Evolutionary conservation across 1,140 invertebrate species (phyloP).

Genomic region (Drosophila erecta): DNA sequence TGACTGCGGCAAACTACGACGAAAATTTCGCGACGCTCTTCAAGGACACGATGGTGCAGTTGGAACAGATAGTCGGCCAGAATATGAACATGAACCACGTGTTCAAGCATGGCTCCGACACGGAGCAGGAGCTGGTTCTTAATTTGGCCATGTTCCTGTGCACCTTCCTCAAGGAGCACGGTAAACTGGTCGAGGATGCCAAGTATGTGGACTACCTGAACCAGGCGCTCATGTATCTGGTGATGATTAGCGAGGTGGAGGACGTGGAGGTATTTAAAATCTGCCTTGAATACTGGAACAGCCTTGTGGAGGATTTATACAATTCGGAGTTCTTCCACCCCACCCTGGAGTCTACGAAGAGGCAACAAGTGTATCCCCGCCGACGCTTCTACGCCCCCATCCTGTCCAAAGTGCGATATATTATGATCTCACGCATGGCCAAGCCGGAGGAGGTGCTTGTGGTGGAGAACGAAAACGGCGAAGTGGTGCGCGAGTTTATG

Average conservation of each 20-base stretch:
- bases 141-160: slow-evolving; percentile 99
- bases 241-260: slow-evolving; percentile 99
- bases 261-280: slow-evolving; percentile 99
- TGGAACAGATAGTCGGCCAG: slow-evolving; percentile 96
- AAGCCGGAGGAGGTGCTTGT: slow-evolving; percentile 99
- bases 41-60: slow-evolving; percentile 94
- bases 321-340: slow-evolving; percentile 88
- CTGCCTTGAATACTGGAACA: slow-evolving; percentile 99
- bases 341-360: slow-evolving; percentile 81
- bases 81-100: slow-evolving; percentile 97
- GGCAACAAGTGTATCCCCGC: slow-evolving; percentile 84
- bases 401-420: slow-evolving; percentile 96
- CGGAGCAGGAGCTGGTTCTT: slow-evolving; percentile 99
- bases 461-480: slow-evolving; percentile 99
- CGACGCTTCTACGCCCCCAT: slow-evolving; percentile 92
- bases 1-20: slow-evolving; percentile 95
- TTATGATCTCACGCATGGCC: slow-evolving; percentile 99
- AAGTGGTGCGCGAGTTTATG: slow-evolving; percentile 99
- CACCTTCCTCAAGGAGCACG: slow-evolving; percentile 98
- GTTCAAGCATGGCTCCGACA: slow-evolving; percentile 96
- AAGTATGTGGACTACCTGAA: slow-evolving; percentile 89
- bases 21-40: slow-evolving; percentile 96
- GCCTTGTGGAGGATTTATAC: slow-evolving; percentile 95
- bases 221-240: slow-evolving; percentile 96
- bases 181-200: slow-evolving; percentile 93